These are phyloP conservation scores for Ceyx margarethae DNA, from an alignment of 2,113 vertebrate genomes.

Conservation along the genomic window DNA sequence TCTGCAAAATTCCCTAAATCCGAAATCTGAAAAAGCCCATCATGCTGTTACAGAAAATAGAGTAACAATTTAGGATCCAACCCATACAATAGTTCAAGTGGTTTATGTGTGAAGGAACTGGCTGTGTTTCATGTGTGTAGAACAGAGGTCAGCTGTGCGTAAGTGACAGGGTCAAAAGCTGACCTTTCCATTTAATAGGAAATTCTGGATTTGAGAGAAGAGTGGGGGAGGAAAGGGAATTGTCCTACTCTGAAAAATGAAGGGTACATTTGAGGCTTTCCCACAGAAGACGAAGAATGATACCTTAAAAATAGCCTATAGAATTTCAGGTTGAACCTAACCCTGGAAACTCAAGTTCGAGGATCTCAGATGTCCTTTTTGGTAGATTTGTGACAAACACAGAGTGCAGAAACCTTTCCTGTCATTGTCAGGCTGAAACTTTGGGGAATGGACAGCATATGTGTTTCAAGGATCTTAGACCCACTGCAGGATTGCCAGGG, in stretches of 20 bases:
- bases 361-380: not conserved
- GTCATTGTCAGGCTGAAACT: not conserved
- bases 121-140: not conserved
- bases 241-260: not conserved
- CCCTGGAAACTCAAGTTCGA: not conserved
- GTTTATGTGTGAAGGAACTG: not conserved
- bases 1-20: not conserved
- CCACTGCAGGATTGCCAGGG: not conserved
- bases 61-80: not conserved
- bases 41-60: not conserved
- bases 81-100: not conserved
- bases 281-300: not conserved
- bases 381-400: not conserved
- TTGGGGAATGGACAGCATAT: not conserved
- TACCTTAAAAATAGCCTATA: not conserved
- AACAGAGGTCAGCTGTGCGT: not conserved
- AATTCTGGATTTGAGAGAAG: not conserved
- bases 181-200: not conserved
- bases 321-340: not conserved
- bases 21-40: not conserved
- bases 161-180: not conserved
- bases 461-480: not conserved
- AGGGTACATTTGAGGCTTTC: not conserved
- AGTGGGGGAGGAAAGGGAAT: not conserved
- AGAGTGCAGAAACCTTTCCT: not conserved